Base-by-base conservation (phyloP, 2,113 vertebrate species). In the Axis porcinus region DNA sequence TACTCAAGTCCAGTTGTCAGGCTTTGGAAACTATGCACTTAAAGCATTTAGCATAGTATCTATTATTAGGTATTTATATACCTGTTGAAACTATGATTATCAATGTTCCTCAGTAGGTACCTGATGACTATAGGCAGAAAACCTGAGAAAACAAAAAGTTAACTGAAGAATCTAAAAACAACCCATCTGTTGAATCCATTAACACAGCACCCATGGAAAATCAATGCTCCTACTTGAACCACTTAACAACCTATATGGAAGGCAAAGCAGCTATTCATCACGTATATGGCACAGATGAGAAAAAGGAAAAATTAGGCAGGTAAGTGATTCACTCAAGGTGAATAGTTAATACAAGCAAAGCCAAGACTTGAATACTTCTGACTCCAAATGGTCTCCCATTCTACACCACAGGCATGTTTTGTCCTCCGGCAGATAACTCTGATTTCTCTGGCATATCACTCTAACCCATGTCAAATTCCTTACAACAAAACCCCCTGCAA, bases 381-480 rank as follows among this genome's bases (percentile, higher is more conserved):
- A 57, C 33, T 89, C 25, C 52, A 87, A 50, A 9, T 89, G 78
- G n/a, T 60, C 33, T 95, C 27, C 30, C 54, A 92, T 52, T 91
- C 57, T 47, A 54, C 33, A 52, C 3, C 2, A 78, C 0, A 86
- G 43, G n/a, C 19, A 79, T 14, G 54, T 57, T 93, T 58, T 17
- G 30, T 94, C 28, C 83, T 93, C 47, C 81, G 58, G 33, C 9
- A 86, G 40, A 1, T 87, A 62, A 97, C 45, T 93, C n/a, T 55
- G 70, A 96, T 14, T 86, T 84, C 67, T 60, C 40, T 40, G 52
- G 58, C n/a, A 86, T 36, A 60, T 86, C 36, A 88, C 23, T 92
- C 25, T 86, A 94, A 91, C 81, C 52, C 33, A 79, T 33, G 40
- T 96, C 57, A 96, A 96, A 87, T 57, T 95, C 28, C 27, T 96